Percentiles rank a stretch among this genome's conserved stretches.
Evolutionary conservation across 2,888 invertebrate genomes (phyloP).

Genomic region (Trichogramma dendrolimi): DNA sequence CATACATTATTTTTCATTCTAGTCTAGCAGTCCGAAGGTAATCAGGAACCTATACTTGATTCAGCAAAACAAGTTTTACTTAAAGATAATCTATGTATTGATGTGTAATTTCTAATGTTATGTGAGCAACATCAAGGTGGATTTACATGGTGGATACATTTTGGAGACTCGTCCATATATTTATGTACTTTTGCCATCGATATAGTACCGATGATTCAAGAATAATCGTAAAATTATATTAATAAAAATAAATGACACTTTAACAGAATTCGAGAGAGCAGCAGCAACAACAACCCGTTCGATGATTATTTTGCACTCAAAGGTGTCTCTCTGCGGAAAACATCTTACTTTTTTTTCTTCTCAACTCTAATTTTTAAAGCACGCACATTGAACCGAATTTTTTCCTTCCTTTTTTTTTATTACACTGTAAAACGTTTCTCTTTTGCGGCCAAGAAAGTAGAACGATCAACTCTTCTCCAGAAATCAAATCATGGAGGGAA

Average conservation of each 20-base stretch:
- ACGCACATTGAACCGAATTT: no score
- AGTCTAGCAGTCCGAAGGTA: no score
- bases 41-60: no score
- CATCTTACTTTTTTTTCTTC: conserved; percentile 1
- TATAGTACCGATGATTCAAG: not conserved
- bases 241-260: no score
- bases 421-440: conserved; percentile 10
- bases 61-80: no score
- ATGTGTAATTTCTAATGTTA: no score
- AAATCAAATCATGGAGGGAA: conserved; percentile 15
- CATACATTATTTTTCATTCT: no score
- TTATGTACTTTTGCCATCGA: conserved; percentile 8
- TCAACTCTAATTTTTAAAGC: not conserved
- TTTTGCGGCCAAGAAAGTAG: not conserved
- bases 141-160: no score
- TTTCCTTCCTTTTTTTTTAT: not conserved
- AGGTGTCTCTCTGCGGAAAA: conserved; percentile 2
- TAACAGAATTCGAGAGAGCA: not conserved
- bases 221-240: conserved; percentile 12
- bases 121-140: no score
- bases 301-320: conserved; percentile 14
- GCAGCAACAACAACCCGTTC: conserved; percentile 28
- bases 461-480: not conserved
- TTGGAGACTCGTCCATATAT: not conserved
- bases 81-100: no score